Percentiles rank a stretch among this genome's conserved stretches.
phyloP scores from a whole-genome alignment of 2,797 vertebrate species.

The Enteromius radiatus region DNA sequence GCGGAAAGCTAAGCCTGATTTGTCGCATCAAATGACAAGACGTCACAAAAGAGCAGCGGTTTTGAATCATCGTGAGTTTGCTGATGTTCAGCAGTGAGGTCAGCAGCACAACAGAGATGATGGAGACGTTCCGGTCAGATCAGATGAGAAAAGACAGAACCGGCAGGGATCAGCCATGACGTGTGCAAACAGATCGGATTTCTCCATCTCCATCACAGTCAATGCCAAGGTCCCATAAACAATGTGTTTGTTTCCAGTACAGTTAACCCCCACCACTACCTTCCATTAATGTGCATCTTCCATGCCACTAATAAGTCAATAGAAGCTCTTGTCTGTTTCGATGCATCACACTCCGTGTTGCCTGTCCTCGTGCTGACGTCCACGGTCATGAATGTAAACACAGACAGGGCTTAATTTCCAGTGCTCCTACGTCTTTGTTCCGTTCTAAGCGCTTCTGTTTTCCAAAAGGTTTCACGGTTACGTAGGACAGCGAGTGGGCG shows the following conservation, averaged over 20 bases:
- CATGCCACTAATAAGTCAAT: slow-evolving; percentile 23
- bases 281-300: slow-evolving; percentile 50
- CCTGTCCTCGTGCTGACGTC: slow-evolving; percentile 71
- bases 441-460: slow-evolving; percentile 63
- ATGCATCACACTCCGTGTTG: slow-evolving; percentile 29
- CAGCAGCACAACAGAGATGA: slow-evolving; percentile 36
- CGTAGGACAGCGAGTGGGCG: slow-evolving; percentile 44
- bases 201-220: slow-evolving; percentile 46
- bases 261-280: slow-evolving; percentile 3
- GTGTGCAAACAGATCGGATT: slow-evolving; percentile 58
- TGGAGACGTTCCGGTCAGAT: slow-evolving; percentile 25
- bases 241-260: slow-evolving; percentile 53
- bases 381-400: slow-evolving; percentile 75
- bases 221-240: slow-evolving; percentile 37
- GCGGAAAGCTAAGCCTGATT: not conserved
- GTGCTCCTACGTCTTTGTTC: slow-evolving; percentile 66
- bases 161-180: slow-evolving; percentile 55
- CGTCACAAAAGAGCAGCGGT: not conserved
- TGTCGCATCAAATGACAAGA: not conserved
- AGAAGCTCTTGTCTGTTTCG: slow-evolving; percentile 22
- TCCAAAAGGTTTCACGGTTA: slow-evolving; percentile 52
- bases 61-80: slow-evolving; percentile 7
- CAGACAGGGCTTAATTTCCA: slow-evolving; percentile 67
- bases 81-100: slow-evolving; percentile 9
- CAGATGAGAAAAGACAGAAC: slow-evolving; percentile 41